phyloP scores from a whole-genome alignment of 2,113 vertebrate genomes.

The Chunga burmeisteri region DNA sequence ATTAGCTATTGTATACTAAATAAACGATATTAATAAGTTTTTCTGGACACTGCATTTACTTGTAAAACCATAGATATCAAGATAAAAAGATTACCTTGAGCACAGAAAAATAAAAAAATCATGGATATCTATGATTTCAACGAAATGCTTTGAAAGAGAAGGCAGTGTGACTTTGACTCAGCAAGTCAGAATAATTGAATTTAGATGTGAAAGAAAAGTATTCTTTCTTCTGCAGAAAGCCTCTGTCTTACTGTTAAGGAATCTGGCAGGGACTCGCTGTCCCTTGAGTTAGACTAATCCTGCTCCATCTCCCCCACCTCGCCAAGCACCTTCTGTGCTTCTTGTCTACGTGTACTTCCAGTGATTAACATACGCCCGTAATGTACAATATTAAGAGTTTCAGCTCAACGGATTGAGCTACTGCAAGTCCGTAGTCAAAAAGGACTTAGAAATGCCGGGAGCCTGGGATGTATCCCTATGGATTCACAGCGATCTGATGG shows the following conservation, averaged over 20 bases:
- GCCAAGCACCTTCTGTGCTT: background rate
- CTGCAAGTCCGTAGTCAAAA: background rate
- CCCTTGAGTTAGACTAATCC: background rate
- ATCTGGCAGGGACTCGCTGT: slow-evolving; percentile 2
- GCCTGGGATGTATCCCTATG: background rate
- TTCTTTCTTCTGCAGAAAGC: background rate
- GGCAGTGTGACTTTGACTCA: background rate
- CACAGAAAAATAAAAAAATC: background rate
- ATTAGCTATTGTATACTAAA: background rate
- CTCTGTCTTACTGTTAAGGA: slow-evolving; percentile 1
- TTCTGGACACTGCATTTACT: background rate
- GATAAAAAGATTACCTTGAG: background rate
- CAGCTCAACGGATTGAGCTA: background rate
- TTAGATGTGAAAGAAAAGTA: background rate
- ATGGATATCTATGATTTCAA: background rate
- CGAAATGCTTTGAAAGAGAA: slow-evolving; percentile 14
- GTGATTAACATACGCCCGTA: background rate
- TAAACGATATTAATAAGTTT: background rate
- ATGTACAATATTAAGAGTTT: background rate
- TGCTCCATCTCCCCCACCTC: background rate
- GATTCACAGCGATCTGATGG: background rate
- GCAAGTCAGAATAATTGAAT: background rate
- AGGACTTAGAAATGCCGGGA: background rate
- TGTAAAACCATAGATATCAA: background rate
- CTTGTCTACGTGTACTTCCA: background rate